Base-by-base conservation (phyloP, 2,113 vertebrate species). In the Hypocryptadius cinnamomeus region DNA sequence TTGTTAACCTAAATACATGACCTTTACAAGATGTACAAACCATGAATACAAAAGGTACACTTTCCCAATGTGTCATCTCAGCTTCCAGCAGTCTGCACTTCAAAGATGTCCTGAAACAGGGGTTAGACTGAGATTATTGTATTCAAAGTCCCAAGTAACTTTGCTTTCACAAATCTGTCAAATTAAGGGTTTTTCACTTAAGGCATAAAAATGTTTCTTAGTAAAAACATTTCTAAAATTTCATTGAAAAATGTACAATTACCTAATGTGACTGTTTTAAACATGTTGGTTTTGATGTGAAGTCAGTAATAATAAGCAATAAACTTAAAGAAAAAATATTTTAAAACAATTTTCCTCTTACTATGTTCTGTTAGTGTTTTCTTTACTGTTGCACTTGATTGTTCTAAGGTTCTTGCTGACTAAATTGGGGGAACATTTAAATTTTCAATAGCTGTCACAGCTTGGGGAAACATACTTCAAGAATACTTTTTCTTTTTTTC, bases 71-170 rank as follows among this genome's bases (percentile, higher is more conserved):
- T 79, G 31, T 65, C 53, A 68, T 81, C 48, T 64, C 57, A 89
- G 24, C 59, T 87, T 90, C 31, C 50, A 72, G 66, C 57, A 76
- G 23, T 21, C 76, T 60, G 28, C 19, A 64, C 28, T 76, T 90
- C 69, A 48, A 93, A 93, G 71, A 61, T 59, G 14, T 72, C 72
- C 53, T 85, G 68, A 88, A 85, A 11, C 53, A 77, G 66, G 85
- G 37, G 70, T 76, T 72, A 87, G 33, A 79, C 40, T 11, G 20
- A 64, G 28, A 48, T 40, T 47, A 15, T 33, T 76, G 24, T 72
- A 40, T 53, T 79, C n/a, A 13, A 78, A 84, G 50, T 48, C n/a
- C 17, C 17, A 79, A 81, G 27, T 2, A 78, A 60, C 18, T 56
- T 79, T 63, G 3, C 21, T 76, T 82, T 45, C 33, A 79, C 13